A percentile compares a stretch with the other conserved stretches of the same genome.
phyloP scores from a whole-genome alignment of 2,113 vertebrate species.

The Dasyornis broadbenti region DNA sequence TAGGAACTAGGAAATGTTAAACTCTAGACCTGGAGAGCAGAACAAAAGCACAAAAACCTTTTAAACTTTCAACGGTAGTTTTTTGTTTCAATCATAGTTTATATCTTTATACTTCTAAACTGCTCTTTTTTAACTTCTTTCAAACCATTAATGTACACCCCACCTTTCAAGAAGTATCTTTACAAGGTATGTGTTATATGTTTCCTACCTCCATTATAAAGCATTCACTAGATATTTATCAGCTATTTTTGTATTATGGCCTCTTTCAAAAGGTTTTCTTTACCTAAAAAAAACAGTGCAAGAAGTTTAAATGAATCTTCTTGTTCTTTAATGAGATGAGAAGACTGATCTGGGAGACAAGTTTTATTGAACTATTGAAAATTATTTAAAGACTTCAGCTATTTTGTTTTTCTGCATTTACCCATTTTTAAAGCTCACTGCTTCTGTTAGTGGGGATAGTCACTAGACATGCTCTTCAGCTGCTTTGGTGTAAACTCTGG shows the following conservation, averaged over 20 bases:
- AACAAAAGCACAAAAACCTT: not conserved
- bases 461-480: not conserved
- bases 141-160: not conserved
- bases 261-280: not conserved
- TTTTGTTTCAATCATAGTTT: not conserved
- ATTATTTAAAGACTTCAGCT: not conserved
- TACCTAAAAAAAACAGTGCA: not conserved
- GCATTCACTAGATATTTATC: not conserved
- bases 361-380: not conserved
- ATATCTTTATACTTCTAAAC: not conserved
- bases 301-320: not conserved
- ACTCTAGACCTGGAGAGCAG: not conserved
- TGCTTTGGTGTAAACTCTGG: not conserved
- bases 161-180: not conserved
- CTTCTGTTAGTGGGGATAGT: not conserved
- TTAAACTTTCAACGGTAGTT: not conserved
- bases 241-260: not conserved
- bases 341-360: not conserved
- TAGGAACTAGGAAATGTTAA: not conserved
- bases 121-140: not conserved
- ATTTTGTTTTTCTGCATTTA: not conserved
- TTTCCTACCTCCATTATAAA: not conserved
- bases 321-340: not conserved
- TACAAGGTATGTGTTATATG: not conserved
- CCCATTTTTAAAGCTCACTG: not conserved